Base-by-base conservation (phyloP, 2,797 vertebrate species). In the Pseudotriccus pelzelni region DNA sequence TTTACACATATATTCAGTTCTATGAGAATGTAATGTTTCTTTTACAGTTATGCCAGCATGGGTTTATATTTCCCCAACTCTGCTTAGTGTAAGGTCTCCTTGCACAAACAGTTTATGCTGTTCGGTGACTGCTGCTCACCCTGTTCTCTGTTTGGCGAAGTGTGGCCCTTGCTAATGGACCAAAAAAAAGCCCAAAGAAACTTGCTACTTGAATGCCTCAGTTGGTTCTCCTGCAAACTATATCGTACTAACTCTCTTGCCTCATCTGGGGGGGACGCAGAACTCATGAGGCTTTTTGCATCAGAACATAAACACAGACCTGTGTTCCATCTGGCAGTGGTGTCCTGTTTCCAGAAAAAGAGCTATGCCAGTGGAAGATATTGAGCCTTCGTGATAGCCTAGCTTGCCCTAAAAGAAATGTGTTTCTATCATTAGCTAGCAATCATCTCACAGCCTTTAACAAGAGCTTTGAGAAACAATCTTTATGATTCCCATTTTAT, bases 261-360 rank as follows among this genome's bases (percentile, higher is more conserved):
- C 21, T 82, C 6, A 6, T 76, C 68, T 74, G 30, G 23, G 13
- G 13, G 60, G 59, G 67, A 88, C 44, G 3, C 46, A 88, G 52
- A 84, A 62, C 52, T 64, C 74, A 53, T 4, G 39, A 70, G 91
- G 27, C 41, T 76, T 95, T 93, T 94, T 85, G 78, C 52, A 75
- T 46, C 47, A 81, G 66, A 78, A 64, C 39, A 69, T 20, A 87
- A 14, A 62, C 44, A 18, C 41, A 70, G 85, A 79, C 68, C 59
- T 82, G 16, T 87, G 80, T 21, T 91, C 87, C 94, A 95, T 84
- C 83, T 94, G 94, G 87, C 80, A 88, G 17, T 8, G 27, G 62
- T 67, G 53, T 84, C 83, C 21, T 3, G 36, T 91, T 96, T 95
- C 89, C 80, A 76, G 15, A 24, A 82, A 95, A 76, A 24, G 63